A percentile compares a stretch with the other conserved stretches of the same genome.
These are phyloP conservation scores for Clitarchus hookeri DNA, from an alignment of 2,888 invertebrate species.

Conservation along the genomic window DNA sequence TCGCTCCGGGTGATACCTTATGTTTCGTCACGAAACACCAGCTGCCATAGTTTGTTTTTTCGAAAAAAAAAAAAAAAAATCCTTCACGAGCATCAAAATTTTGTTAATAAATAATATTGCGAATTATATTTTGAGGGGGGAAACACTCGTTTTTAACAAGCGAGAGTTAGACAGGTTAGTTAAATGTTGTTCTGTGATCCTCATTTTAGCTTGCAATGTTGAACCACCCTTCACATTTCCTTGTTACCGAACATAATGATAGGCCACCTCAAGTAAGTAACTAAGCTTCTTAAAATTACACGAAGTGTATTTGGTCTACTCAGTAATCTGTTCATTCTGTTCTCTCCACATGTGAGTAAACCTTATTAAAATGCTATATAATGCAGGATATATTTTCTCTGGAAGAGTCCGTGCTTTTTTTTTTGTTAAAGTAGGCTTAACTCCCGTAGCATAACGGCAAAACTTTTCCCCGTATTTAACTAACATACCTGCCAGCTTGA, in stretches of 20 bases:
- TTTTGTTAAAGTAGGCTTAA: neutral
- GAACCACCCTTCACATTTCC: too few species aligned
- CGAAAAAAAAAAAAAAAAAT: too few species aligned
- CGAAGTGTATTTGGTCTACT: neutral
- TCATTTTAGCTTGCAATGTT: too few species aligned
- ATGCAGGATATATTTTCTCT: neutral
- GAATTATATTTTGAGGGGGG: too few species aligned
- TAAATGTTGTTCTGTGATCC: too few species aligned
- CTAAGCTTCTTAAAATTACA: neutral
- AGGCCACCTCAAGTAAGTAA: neutral
- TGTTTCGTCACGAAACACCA: too few species aligned
- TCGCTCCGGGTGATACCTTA: too few species aligned
- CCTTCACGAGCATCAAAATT: too few species aligned
- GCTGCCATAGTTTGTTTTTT: too few species aligned
- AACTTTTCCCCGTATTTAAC: slow-evolving; percentile 11
- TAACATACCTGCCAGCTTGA: neutral
- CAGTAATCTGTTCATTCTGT: neutral
- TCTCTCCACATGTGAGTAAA: slow-evolving; percentile 15
- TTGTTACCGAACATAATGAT: neutral
- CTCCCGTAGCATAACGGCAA: neutral
- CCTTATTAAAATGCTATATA: neutral
- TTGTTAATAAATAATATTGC: too few species aligned
- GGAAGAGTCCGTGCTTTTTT: neutral
- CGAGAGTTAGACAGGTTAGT: too few species aligned
- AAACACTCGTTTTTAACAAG: too few species aligned